Evolutionary conservation across 2,888 invertebrate species (phyloP).

Genomic region (Sinelater perroti): DNA sequence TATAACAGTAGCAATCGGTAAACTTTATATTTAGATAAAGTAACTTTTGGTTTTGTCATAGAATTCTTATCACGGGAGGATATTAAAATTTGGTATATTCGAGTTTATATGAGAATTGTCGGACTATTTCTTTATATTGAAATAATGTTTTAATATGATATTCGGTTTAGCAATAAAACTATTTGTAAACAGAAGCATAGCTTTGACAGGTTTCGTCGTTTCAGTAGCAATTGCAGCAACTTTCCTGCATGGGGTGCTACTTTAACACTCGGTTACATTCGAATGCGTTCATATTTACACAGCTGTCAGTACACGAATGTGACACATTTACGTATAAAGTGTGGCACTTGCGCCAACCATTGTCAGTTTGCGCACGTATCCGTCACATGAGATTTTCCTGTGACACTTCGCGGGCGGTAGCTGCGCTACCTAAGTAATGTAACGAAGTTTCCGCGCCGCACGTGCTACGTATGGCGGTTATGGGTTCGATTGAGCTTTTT

Average conservation of each 20-base stretch:
- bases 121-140: too few species aligned
- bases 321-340: constrained; percentile 22
- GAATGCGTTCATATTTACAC: constrained; percentile 23
- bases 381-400: constrained; percentile 32
- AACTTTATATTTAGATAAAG: too few species aligned
- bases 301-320: constrained; percentile 27
- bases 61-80: too few species aligned
- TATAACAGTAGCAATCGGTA: too few species aligned
- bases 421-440: constrained; percentile 35
- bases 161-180: too few species aligned
- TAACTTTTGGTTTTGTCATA: too few species aligned
- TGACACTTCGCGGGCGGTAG: constrained; percentile 37
- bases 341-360: constrained; percentile 30
- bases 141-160: too few species aligned
- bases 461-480: constrained; percentile 23
- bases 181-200: too few species aligned
- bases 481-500: constrained; percentile 11
- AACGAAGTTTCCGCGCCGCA: constrained; percentile 33
- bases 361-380: constrained; percentile 39
- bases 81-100: too few species aligned
- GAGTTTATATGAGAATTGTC: too few species aligned
- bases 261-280: constrained; percentile 11
- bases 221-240: background rate
- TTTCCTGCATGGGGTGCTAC: constrained; percentile 2
- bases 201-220: too few species aligned